Percentiles rank a stretch among this genome's conserved stretches.
phyloP scores from a whole-genome alignment of 1,140 invertebrate genomes.

The Pseudomyrmex sp. region DNA sequence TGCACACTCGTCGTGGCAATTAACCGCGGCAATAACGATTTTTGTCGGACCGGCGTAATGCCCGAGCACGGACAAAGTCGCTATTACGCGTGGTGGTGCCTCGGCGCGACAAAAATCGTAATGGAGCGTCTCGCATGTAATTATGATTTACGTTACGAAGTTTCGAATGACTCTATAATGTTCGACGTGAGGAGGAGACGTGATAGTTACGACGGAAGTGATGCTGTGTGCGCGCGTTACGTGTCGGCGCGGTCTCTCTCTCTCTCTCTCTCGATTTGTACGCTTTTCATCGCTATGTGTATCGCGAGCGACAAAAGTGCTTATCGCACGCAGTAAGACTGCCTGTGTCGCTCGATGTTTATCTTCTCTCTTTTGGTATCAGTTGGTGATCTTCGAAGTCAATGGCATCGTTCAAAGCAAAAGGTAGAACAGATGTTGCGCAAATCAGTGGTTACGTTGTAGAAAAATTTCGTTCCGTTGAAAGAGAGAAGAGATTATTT shows the following conservation, averaged over 20 bases:
- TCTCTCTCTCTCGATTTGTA: not conserved
- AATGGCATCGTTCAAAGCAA: slow-evolving; percentile 27
- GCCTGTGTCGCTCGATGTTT: not conserved
- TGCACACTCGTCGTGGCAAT: slow-evolving; percentile 57
- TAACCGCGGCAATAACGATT: slow-evolving; percentile 56
- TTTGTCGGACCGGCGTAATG: slow-evolving; percentile 52
- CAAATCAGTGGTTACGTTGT: not conserved
- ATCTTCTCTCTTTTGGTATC: not conserved
- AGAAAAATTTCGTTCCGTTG: not conserved
- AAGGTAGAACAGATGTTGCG: slow-evolving; percentile 14
- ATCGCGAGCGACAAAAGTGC: slow-evolving; percentile 21
- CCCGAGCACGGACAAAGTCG: slow-evolving; percentile 31
- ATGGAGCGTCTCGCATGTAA: slow-evolving; percentile 49
- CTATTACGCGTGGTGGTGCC: slow-evolving; percentile 23
- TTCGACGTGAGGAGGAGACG: slow-evolving; percentile 11
- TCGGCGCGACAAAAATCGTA: slow-evolving; percentile 50
- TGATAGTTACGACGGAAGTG: not conserved
- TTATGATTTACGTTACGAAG: slow-evolving; percentile 54
- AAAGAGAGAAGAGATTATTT: not conserved
- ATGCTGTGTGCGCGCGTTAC: not conserved
- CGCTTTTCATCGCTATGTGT: slow-evolving; percentile 2
- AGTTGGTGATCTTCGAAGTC: slow-evolving; percentile 13
- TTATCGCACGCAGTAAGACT: not conserved
- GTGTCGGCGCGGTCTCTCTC: not conserved
- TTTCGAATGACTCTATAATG: slow-evolving; percentile 49